Conservation (phyloP, 2,888 invertebrate species). For the Taenaris catops region DNA sequence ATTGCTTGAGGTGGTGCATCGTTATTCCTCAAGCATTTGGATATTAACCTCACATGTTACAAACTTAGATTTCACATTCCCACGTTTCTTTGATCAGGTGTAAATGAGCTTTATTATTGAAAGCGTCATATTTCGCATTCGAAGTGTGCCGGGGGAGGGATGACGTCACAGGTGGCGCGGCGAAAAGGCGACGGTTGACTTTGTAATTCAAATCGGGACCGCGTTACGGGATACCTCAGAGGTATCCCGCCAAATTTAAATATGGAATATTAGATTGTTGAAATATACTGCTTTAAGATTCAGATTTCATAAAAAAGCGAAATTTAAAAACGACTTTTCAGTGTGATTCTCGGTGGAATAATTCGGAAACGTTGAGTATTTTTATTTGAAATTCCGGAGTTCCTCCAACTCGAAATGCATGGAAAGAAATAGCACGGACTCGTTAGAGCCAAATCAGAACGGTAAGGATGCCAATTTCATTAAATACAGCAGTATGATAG, state of each 20-base stretch:
- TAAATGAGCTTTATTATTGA: conserved; percentile 8
- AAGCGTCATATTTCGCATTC: conserved; percentile 13
- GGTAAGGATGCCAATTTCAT: no score
- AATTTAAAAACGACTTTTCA: conserved; percentile 20
- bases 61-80: no score
- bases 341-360: no score
- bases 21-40: no score
- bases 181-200: conserved; percentile 53
- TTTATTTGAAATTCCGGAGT: no score
- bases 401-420: no score
- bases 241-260: conserved; percentile 59
- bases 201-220: conserved; percentile 69
- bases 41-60: no score
- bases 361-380: no score
- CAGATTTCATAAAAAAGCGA: conserved; percentile 26
- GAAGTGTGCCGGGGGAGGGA: conserved; percentile 7
- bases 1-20: no score
- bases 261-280: conserved; percentile 56
- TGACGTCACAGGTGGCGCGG: conserved; percentile 28
- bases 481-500: no score
- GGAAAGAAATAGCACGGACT: no score
- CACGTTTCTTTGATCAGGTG: neutral
- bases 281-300: conserved; percentile 44
- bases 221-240: conserved; percentile 25
- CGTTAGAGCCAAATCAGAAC: no score